These are phyloP conservation scores for Hiodon alosoides DNA, from an alignment of 2,113 vertebrate species.

Conservation along the genomic window DNA sequence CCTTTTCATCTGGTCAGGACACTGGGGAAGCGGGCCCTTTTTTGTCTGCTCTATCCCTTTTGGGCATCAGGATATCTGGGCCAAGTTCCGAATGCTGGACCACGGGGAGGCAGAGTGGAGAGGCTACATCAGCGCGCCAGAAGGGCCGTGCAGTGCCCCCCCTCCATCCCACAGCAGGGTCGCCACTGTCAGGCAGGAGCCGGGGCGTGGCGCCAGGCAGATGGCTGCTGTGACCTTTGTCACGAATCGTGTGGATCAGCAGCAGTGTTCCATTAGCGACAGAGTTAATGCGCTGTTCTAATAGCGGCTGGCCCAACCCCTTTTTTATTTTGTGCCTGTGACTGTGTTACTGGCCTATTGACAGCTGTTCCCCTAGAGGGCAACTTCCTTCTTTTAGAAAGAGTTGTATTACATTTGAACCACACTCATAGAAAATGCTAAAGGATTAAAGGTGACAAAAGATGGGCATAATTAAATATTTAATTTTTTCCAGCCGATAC, in stretches of 20 bases:
- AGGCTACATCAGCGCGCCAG: not conserved
- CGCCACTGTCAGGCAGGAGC: conserved; percentile 19
- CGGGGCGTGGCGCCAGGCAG: conserved; percentile 28
- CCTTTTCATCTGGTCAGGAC: not conserved
- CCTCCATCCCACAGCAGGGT: conserved; percentile 25
- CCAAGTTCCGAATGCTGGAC: not conserved
- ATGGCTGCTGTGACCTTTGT: conserved; percentile 51
- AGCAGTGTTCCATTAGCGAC: conserved; percentile 46
- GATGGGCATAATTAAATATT: too few species aligned
- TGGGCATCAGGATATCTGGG: conserved; percentile 21
- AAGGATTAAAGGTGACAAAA: too few species aligned
- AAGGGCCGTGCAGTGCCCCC: conserved; percentile 11
- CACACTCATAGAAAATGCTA: not conserved
- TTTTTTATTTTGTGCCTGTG: not conserved
- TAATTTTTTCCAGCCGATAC: too few species aligned
- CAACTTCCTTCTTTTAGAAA: not conserved
- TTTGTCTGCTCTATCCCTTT: conserved; percentile 12
- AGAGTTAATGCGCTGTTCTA: conserved; percentile 35
- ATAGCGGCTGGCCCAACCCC: too few species aligned
- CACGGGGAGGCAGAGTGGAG: not conserved
- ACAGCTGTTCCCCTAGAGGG: not conserved
- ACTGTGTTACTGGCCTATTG: not conserved
- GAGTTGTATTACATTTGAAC: not conserved
- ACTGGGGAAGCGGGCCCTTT: conserved; percentile 1
- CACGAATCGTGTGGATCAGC: conserved; percentile 48